Evolutionary conservation across 2,888 invertebrate species (phyloP), one percentile per base, ranked within the genome.

Genomic region (Amblyjoppa proteus): DNA sequence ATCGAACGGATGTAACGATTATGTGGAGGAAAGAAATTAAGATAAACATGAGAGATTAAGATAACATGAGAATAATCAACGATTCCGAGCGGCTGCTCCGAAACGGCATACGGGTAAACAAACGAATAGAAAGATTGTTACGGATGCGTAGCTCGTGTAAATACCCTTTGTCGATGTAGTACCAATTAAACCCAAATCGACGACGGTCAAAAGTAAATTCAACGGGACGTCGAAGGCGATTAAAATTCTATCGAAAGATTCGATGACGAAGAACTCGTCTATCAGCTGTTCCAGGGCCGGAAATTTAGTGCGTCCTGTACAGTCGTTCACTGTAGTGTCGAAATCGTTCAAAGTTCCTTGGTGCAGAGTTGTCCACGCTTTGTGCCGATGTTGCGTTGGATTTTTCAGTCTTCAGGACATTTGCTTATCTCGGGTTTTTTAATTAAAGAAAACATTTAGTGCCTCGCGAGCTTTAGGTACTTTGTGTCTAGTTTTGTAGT

Each of bases 101-200:
- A 49, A 49, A 49, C 16, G 45, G 45, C 13, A 11, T 49, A 16
- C 45, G 45, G 16, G 0, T 49, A 49, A 49, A 16, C 13, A 4
- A 49, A 16, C 45, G 45, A 49, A 49, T 49, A 2, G 13, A 49
- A 49, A 16, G 13, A 16, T 49, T 16, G 45, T 49, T 13, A 49
- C 16, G 13, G 13, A 16, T 16, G 3, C 13, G 16, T 16, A 25
- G 9, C 3, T 56, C 9, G 56, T 7, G 9, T 5, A 58, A 56
- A 69, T 79, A 71, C 71, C 71, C 49, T 20, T 51, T 73, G 49
- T 71, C 20, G 31, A 16, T 51, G 5, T 49, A 64, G 34, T 64
- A 53, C 25, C 53, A n/a, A 34, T 5, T 5, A 25, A 51, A 79
- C 16, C 11, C 4, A 56, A 56, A n/a, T 49, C 4, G 5, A 38